Evolutionary conservation across 2,797 vertebrate species (phyloP).

Genomic region (Gadopsis marmoratus): DNA sequence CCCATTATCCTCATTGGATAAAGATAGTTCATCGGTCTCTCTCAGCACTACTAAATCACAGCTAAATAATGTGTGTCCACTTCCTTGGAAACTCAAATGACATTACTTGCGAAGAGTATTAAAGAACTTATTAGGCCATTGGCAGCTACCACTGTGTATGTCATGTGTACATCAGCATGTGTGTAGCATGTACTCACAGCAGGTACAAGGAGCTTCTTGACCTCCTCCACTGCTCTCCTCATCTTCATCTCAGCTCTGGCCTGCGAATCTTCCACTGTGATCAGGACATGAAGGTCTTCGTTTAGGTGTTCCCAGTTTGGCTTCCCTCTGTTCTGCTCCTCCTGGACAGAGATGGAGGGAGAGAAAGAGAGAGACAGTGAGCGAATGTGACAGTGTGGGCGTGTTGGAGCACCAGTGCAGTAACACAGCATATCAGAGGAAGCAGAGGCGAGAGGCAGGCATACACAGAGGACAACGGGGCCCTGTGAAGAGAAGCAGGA

Average conservation of each 20-base stretch:
- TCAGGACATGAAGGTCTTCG: slow-evolving; percentile 89
- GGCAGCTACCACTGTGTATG: not conserved
- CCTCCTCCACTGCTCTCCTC: slow-evolving; percentile 89
- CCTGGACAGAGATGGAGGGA: slow-evolving; percentile 72
- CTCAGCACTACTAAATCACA: slow-evolving; percentile 34
- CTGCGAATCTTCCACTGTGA: slow-evolving; percentile 90
- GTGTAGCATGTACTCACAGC: slow-evolving; percentile 82
- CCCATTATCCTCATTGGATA: slow-evolving; percentile 33
- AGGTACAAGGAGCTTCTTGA: slow-evolving; percentile 90
- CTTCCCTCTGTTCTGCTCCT: slow-evolving; percentile 90
- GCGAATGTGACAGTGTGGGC: slow-evolving; percentile 68
- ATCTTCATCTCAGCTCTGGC: slow-evolving; percentile 88
- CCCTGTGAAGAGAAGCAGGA: slow-evolving; percentile 60
- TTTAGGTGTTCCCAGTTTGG: slow-evolving; percentile 91
- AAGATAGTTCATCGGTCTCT: not conserved
- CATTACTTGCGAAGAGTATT: slow-evolving; percentile 1
- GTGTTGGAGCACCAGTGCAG: slow-evolving; percentile 58
- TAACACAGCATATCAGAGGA: slow-evolving; percentile 61
- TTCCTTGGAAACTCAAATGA: slow-evolving; percentile 15
- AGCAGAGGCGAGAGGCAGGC: slow-evolving; percentile 54
- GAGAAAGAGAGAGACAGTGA: slow-evolving; percentile 51
- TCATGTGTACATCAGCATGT: not conserved
- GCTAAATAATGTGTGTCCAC: not conserved
- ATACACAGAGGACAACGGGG: slow-evolving; percentile 58
- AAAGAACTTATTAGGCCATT: slow-evolving; percentile 8